phyloP scores from a whole-genome alignment of 2,797 vertebrate species.

The Discoglossus pictus region DNA sequence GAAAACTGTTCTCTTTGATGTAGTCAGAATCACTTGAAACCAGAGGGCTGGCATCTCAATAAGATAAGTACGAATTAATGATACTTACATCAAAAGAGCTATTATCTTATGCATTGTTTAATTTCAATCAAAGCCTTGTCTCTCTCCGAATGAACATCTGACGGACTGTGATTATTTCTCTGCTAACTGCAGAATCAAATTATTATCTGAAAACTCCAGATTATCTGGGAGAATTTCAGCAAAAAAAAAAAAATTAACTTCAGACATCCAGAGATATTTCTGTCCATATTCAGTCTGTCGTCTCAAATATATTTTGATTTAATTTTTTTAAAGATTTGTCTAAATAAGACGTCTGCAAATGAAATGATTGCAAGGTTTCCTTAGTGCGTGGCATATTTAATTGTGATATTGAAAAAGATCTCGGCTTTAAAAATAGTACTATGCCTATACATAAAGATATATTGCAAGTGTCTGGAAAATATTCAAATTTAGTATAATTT shows the following conservation, averaged over 20 bases:
- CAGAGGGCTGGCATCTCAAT: not conserved
- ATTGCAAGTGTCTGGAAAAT: no score
- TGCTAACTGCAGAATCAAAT: conserved; percentile 7
- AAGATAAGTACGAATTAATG: conserved; percentile 25
- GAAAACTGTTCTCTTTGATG: conserved; percentile 37
- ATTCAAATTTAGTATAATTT: no score
- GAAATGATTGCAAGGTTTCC: no score
- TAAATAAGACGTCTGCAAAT: no score
- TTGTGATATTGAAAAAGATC: no score
- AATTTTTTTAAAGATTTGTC: no score
- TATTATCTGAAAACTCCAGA: conserved; percentile 7
- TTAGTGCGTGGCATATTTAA: no score
- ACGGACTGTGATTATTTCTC: conserved; percentile 21
- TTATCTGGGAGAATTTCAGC: conserved; percentile 17
- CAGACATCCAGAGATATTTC: not conserved
- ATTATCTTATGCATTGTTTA: conserved; percentile 45
- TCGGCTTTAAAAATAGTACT: no score
- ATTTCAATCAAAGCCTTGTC: conserved; percentile 42
- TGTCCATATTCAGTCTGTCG: no score
- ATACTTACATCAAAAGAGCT: conserved; percentile 37
- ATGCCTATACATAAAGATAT: no score
- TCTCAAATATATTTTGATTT: no score
- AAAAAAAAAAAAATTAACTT: not conserved
- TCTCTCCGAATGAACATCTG: conserved; percentile 8
- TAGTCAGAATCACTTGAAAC: conserved; percentile 25